phyloP scores from a whole-genome alignment of 1,140 invertebrate species.

The Calephelis virginiensis region DNA sequence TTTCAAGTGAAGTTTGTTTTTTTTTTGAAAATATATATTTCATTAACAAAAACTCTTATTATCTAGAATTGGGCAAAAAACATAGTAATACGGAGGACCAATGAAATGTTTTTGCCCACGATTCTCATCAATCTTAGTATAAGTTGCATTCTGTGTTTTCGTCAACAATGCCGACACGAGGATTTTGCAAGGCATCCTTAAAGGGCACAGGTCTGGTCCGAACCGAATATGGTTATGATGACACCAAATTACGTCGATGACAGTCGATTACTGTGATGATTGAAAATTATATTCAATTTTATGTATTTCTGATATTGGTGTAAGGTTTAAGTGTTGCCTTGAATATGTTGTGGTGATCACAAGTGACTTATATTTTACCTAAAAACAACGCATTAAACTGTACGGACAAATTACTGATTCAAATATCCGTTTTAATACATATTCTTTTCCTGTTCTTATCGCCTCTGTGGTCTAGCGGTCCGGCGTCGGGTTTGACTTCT shows the following conservation, averaged over 20 bases:
- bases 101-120: not conserved
- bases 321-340: not conserved
- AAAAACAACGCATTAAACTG: no score
- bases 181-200: constrained; percentile 8
- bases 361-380: no score
- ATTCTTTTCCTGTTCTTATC: no score
- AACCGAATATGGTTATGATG: constrained; percentile 12
- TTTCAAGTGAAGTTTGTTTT: no score
- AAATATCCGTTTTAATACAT: no score
- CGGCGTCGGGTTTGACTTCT: no score
- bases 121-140: constrained; percentile 7
- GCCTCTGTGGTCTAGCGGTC: no score
- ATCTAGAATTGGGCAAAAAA: no score
- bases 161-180: not conserved
- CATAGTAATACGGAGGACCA: no score
- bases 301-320: not conserved
- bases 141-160: constrained; percentile 1
- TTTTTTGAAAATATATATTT: no score
- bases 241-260: constrained; percentile 2
- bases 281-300: not conserved
- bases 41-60: no score
- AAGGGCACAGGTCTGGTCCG: constrained; percentile 13
- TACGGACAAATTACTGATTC: no score
- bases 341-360: not conserved
- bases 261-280: constrained; percentile 1